A percentile compares a stretch with the other conserved stretches of the same genome.
Conservation (phyloP, 2,888 invertebrate genomes). For the Pasiphila rectangulata region DNA sequence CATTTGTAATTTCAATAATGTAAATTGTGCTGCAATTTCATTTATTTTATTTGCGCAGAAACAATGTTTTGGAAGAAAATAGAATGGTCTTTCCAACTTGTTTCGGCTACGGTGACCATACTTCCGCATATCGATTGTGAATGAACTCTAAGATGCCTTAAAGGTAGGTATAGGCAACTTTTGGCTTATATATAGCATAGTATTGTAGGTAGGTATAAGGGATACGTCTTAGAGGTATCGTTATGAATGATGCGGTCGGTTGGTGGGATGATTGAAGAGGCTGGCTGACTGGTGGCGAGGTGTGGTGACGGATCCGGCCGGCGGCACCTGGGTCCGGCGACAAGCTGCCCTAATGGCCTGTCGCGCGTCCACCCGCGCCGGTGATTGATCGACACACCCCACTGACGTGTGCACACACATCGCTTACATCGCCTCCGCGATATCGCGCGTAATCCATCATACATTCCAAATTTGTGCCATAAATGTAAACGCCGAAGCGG, state of each 20-base stretch:
- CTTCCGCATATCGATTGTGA: too few relatives aligned
- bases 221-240: conserved; percentile 26
- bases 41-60: too few relatives aligned
- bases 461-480: conserved; percentile 49
- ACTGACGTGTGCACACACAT: conserved; percentile 65
- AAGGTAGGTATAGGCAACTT: too few relatives aligned
- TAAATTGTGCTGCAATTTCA: not conserved
- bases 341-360: conserved; percentile 73
- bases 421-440: conserved; percentile 59
- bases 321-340: conserved; percentile 58
- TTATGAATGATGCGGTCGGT: conserved; percentile 48
- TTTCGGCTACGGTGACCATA: too few relatives aligned
- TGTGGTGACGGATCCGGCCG: conserved; percentile 41
- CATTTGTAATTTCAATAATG: conserved; percentile 15
- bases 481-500: conserved; percentile 37
- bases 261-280: conserved; percentile 53
- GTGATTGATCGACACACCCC: conserved; percentile 76
- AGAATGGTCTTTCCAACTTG: too few relatives aligned
- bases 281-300: conserved; percentile 41
- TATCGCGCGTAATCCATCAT: conserved; percentile 69
- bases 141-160: too few relatives aligned
- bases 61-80: too few relatives aligned
- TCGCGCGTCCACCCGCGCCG: conserved; percentile 68
- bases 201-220: not conserved
- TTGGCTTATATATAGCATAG: too few relatives aligned